These are phyloP conservation scores for Microtus obscurus DNA, from an alignment of 2,797 vertebrate genomes.

Conservation along the genomic window DNA sequence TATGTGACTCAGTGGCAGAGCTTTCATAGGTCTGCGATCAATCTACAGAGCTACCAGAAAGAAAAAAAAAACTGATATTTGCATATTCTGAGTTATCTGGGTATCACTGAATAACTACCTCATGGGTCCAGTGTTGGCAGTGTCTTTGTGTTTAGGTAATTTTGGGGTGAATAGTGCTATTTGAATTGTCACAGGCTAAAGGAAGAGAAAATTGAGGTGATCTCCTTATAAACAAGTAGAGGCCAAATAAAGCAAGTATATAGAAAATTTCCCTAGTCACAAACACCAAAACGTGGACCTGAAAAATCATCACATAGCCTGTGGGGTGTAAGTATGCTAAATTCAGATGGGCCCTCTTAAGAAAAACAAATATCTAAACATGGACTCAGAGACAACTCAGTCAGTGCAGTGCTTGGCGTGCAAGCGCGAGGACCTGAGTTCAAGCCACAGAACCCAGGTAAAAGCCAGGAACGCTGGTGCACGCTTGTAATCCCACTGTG, in stretches of 20 bases:
- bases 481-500: not conserved
- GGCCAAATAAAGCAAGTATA: not conserved
- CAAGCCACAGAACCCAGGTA: not conserved
- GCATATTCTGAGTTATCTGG: not conserved
- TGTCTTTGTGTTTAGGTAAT: not conserved
- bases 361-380: not conserved
- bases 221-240: not conserved
- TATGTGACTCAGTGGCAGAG: not conserved
- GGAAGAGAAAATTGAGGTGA: not conserved
- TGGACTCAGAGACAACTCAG: not conserved
- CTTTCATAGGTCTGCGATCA: not conserved
- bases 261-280: not conserved
- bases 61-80: not conserved
- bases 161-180: not conserved
- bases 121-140: not conserved
- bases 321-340: not conserved
- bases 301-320: not conserved
- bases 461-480: not conserved
- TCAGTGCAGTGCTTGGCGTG: not conserved
- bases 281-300: not conserved
- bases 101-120: not conserved
- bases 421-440: not conserved
- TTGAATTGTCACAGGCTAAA: not conserved
- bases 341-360: not conserved
- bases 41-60: not conserved